A percentile compares a stretch with the other conserved stretches of the same genome.
Evolutionary conservation across 2,888 invertebrate genomes (phyloP).

Genomic region (Microchrysa polita): DNA sequence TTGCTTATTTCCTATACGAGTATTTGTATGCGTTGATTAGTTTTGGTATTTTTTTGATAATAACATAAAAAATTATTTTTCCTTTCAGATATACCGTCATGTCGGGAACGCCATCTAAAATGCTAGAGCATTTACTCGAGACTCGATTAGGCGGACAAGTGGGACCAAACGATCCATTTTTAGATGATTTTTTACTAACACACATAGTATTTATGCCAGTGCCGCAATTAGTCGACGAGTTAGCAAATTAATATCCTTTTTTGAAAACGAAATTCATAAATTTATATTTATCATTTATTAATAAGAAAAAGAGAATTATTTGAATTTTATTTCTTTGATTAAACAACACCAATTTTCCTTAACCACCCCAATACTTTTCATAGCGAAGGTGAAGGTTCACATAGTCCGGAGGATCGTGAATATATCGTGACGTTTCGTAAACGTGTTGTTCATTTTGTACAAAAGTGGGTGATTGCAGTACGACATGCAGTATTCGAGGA

Average conservation of each 20-base stretch:
- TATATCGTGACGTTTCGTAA: constrained; percentile 76
- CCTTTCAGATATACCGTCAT: constrained; percentile 79
- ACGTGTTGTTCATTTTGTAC: constrained; percentile 80
- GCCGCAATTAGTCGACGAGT: constrained; percentile 76
- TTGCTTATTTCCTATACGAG: too few species aligned
- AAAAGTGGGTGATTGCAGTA: constrained; percentile 78
- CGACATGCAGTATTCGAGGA: constrained; percentile 81
- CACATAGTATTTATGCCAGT: constrained; percentile 85
- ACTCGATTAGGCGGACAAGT: constrained; percentile 75
- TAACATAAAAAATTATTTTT: too few species aligned
- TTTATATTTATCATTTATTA: too few species aligned
- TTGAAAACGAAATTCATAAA: constrained; percentile 53
- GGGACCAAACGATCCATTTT: constrained; percentile 74
- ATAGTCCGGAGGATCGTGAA: constrained; percentile 71
- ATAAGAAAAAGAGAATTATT: too few species aligned
- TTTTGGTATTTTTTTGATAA: too few species aligned
- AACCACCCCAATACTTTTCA: constrained; percentile 67
- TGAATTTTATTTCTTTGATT: constrained; percentile 45
- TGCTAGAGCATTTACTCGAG: constrained; percentile 85
- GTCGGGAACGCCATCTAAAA: constrained; percentile 87
- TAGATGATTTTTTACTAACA: constrained; percentile 84
- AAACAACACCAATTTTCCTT: constrained; percentile 61
- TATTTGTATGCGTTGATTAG: too few species aligned
- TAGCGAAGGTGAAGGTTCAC: constrained; percentile 64
- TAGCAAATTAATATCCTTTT: constrained; percentile 83